Conservation (phyloP, 2,113 vertebrate species). For the Pelobates fuscus region DNA sequence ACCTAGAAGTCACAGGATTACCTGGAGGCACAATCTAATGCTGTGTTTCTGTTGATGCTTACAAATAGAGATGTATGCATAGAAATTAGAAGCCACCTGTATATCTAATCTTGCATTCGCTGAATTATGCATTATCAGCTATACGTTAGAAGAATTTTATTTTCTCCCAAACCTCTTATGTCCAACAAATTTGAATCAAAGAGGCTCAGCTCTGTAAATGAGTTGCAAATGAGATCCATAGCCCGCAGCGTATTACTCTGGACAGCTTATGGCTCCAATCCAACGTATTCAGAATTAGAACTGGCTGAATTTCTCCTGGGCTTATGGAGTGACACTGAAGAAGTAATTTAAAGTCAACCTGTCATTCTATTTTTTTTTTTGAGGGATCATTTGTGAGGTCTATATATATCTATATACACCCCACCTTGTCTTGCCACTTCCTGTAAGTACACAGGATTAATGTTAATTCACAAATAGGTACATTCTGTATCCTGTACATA, state of each 20-base stretch:
- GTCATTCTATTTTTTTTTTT: not conserved
- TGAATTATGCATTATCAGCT: not conserved
- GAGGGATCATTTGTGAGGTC: too few relatives aligned
- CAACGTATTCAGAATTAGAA: slow-evolving; percentile 35
- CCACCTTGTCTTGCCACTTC: too few relatives aligned
- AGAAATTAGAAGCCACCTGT: not conserved
- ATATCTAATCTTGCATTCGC: not conserved
- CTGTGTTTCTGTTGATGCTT: not conserved
- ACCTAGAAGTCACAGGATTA: not conserved
- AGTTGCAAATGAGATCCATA: slow-evolving; percentile 44
- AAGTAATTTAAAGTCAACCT: not conserved
- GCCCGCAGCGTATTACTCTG: slow-evolving; percentile 14
- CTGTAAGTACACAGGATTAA: too few relatives aligned
- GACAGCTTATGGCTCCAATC: slow-evolving; percentile 42
- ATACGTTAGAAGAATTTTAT: not conserved
- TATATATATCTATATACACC: too few relatives aligned
- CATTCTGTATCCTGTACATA: too few relatives aligned
- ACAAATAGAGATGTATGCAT: not conserved
- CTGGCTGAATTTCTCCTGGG: slow-evolving; percentile 31
- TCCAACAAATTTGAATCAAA: slow-evolving; percentile 16
- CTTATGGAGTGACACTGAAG: not conserved
- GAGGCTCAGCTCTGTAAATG: slow-evolving; percentile 31
- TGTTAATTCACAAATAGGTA: too few relatives aligned
- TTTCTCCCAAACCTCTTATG: not conserved
- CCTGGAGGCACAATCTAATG: not conserved